Evolutionary conservation across 1,140 invertebrate species (phyloP), one percentile per base, ranked within the genome.

Genomic region (Drosophila pruinosa): DNA sequence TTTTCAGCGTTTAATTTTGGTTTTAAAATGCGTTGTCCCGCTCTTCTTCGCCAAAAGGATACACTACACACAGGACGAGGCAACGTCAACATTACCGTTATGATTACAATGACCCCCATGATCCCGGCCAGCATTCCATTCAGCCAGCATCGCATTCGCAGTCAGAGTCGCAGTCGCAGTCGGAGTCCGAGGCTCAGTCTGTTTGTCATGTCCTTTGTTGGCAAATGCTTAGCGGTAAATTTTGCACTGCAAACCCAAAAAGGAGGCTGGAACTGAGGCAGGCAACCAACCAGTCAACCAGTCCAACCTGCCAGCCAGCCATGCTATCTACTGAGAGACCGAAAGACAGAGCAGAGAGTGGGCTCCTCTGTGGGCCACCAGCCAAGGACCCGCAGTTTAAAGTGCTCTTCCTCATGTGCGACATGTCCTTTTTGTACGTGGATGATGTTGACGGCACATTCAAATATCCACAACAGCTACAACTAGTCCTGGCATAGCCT

Each of bases 211-310:
- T 58, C 61, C 48, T 48, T 63, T 81, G 78, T 82, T 82, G 74
- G 71, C 79, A 82, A 78, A 74, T 80, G 81, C 65, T 86, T 86
- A 80, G 81, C 72, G 81, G 77, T 80, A 86, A 77, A 86, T 82
- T 82, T 65, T 26, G 70, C 38, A 68, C 70, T 67, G 62, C 21
- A 26, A 65, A 57, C 43, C 38, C 58, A 36, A 56, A 67, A 43
- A 48, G 14, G 19, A 48, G 19, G 65, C 45, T 15, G 28, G 7
- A 22, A 12, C 34, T 17, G 50, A 41, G 14, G 4, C 34, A 48
- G 34, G 6, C 28, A 28, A 17, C 50, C 50, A 68, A 47, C 47
- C 70, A 61, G 8, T 10, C 50, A 53, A 15, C 4, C 56, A 54
- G 14, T 12, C 14, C 50, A 53, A 15, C 4, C 56, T 47, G 14